phyloP scores from a whole-genome alignment of 2,113 vertebrate species.

The Ptilorrhoa leucosticta region DNA sequence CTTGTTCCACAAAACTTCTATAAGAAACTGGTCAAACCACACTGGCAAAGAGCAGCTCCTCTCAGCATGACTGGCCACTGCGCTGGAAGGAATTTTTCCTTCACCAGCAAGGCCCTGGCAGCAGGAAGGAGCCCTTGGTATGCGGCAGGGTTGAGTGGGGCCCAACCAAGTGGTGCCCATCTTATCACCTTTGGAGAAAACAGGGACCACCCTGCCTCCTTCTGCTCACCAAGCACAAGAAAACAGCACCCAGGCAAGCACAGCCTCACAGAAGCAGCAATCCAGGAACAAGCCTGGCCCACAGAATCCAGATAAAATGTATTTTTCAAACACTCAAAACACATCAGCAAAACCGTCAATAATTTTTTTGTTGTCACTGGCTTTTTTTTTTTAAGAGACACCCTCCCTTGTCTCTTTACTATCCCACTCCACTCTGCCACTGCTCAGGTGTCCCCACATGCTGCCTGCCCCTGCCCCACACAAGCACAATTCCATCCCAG shows the following conservation, averaged over 20 bases:
- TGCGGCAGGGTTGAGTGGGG: background rate
- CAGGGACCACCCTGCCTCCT: background rate
- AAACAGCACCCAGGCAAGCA: background rate
- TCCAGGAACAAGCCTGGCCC: background rate
- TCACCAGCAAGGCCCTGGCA: background rate
- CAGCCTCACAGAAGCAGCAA: background rate
- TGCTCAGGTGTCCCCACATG: background rate
- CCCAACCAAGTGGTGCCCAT: accelerated
- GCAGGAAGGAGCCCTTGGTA: background rate
- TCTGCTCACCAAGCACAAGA: background rate
- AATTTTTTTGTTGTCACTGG: background rate
- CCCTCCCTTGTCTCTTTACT: background rate
- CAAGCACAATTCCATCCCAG: background rate
- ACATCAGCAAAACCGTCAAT: background rate
- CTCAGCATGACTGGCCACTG: accelerated
- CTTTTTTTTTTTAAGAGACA: background rate
- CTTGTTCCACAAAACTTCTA: background rate
- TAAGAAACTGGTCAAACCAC: background rate
- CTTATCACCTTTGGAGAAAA: background rate
- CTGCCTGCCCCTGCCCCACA: background rate
- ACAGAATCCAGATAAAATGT: background rate
- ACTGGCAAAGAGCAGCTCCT: background rate
- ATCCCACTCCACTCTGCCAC: background rate
- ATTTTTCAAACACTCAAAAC: background rate
- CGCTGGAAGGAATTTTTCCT: background rate